A percentile compares a stretch with the other conserved stretches of the same genome.
Evolutionary conservation across 2,113 vertebrate genomes (phyloP).

Genomic region (Hystrix brachyura): DNA sequence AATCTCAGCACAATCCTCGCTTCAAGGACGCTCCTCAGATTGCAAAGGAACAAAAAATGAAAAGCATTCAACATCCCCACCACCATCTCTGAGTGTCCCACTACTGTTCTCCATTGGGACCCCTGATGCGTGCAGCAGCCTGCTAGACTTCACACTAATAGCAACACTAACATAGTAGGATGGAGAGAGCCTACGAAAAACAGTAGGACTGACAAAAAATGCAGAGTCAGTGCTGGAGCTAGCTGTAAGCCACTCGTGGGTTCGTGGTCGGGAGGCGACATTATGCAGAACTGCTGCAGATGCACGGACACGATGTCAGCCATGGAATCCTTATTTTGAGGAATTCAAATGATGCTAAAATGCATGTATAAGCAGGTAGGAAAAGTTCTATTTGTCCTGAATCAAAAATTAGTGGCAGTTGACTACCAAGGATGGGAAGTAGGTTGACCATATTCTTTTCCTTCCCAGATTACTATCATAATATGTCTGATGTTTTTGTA

Average conservation of each 20-base stretch:
- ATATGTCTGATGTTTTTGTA: not conserved
- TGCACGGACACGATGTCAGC: not conserved
- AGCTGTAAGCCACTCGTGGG: not conserved
- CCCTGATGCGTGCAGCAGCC: not conserved
- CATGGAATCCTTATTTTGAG: not conserved
- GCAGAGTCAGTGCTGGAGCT: not conserved
- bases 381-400: not conserved
- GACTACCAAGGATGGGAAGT: not conserved
- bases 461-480: not conserved
- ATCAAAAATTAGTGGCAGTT: conserved; percentile 1
- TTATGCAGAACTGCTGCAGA: not conserved
- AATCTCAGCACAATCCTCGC: conserved; percentile 29
- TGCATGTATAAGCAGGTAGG: not conserved
- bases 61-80: not conserved
- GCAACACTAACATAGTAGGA: not conserved
- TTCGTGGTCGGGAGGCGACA: not conserved
- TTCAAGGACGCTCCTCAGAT: not conserved
- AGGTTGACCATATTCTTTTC: not conserved
- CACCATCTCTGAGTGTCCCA: not conserved
- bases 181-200: not conserved
- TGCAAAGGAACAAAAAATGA: conserved; percentile 33
- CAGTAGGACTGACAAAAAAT: not conserved
- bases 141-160: not conserved
- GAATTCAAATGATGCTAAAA: not conserved
- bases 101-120: not conserved